Percentiles rank a stretch among this genome's conserved stretches.
These are phyloP conservation scores for Todiramphus saurophagus DNA, from an alignment of 2,113 vertebrate species.

Conservation along the genomic window DNA sequence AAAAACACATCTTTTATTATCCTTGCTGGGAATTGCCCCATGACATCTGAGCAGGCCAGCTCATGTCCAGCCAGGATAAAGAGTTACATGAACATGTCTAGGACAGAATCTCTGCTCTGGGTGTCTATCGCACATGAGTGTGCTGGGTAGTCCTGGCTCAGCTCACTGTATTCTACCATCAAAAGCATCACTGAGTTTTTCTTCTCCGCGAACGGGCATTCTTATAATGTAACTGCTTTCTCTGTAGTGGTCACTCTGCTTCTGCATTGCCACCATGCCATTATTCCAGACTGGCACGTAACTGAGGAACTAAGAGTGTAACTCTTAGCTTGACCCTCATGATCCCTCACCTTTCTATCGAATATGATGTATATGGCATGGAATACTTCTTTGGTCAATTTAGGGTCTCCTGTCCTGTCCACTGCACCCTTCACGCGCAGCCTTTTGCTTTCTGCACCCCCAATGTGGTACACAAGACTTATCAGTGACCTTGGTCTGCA, in stretches of 20 bases:
- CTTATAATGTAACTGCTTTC: not conserved
- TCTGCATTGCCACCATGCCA: not conserved
- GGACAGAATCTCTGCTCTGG: not conserved
- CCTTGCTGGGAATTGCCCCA: not conserved
- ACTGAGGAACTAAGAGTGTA: too few relatives aligned
- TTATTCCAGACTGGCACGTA: not conserved
- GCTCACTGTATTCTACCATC: not conserved
- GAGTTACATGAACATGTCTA: not conserved
- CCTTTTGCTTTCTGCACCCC: too few relatives aligned
- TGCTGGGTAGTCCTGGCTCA: not conserved
- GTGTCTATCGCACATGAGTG: accelerated
- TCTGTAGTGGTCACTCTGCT: not conserved
- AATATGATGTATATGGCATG: too few relatives aligned
- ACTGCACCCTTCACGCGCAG: too few relatives aligned
- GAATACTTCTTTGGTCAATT: too few relatives aligned
- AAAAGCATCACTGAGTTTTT: not conserved
- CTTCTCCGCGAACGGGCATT: not conserved
- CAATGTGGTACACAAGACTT: too few relatives aligned
- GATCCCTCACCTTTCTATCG: too few relatives aligned
- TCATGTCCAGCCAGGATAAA: not conserved
- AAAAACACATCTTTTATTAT: not conserved
- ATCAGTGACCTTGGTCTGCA: too few relatives aligned
- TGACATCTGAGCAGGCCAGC: not conserved
- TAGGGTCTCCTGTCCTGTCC: too few relatives aligned
- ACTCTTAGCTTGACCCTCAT: too few relatives aligned